Conservation (phyloP, 1,140 invertebrate species). For the Megalopta genalis region DNA sequence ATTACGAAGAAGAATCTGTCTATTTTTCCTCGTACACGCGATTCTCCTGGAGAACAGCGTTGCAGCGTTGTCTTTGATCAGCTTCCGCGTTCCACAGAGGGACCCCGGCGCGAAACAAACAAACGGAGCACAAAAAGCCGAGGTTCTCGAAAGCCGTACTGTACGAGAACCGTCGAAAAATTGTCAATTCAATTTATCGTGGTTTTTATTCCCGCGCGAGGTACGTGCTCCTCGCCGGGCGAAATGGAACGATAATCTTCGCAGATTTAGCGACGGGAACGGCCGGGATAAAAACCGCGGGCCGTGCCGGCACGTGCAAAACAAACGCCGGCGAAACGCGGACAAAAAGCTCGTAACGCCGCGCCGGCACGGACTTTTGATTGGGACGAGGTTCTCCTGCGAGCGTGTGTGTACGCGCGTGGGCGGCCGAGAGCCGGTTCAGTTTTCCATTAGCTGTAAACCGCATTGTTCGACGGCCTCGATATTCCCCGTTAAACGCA, state of each 20-base stretch:
- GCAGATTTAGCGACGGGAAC: not conserved
- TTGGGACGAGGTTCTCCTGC: conserved; percentile 4
- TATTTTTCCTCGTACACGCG: no score
- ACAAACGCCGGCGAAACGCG: conserved; percentile 1
- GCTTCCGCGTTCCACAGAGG: no score
- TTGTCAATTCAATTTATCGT: conserved; percentile 7
- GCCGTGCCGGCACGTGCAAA: not conserved
- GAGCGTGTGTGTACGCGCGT: no score
- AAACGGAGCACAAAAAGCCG: not conserved
- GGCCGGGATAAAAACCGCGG: not conserved
- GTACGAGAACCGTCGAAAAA: not conserved
- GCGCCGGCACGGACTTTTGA: conserved; percentile 17
- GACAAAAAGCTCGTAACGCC: conserved; percentile 13
- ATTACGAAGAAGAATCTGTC: no score
- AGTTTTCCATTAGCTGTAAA: conserved; percentile 39
- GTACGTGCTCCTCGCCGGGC: not conserved
- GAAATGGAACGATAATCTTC: conserved; percentile 32
- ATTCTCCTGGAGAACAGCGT: no score
- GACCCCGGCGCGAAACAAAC: not conserved
- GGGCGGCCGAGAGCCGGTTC: not conserved
- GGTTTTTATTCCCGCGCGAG: not conserved
- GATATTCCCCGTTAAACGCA: conserved; percentile 20
- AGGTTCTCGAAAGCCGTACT: not conserved
- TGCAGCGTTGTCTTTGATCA: not conserved
- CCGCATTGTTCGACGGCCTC: conserved; percentile 22